Evolutionary conservation across 2,113 vertebrate species (phyloP).

Genomic region (Lamprotornis superbus): DNA sequence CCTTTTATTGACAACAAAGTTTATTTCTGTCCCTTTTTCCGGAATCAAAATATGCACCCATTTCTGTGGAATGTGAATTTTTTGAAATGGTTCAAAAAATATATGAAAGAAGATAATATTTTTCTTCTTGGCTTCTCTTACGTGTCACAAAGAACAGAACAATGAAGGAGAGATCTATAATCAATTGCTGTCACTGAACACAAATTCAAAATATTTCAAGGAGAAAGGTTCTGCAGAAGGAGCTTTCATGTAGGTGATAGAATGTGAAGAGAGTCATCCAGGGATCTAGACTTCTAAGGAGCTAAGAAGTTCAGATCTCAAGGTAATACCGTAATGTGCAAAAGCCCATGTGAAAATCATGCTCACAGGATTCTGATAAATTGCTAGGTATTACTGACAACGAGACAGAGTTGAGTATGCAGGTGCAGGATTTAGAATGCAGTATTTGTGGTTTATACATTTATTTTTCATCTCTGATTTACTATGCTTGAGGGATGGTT

Average conservation of each 20-base stretch:
- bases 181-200: not conserved
- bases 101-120: not conserved
- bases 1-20: not conserved
- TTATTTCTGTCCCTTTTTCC: not conserved
- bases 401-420: not conserved
- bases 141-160: not conserved
- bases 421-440: not conserved
- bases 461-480: not conserved
- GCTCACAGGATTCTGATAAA: not conserved
- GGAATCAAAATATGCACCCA: not conserved
- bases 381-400: not conserved
- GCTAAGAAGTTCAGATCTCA: not conserved
- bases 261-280: not conserved
- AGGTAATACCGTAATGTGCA: not conserved
- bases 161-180: not conserved
- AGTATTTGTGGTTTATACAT: not conserved
- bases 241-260: not conserved
- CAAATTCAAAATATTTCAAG: constrained; percentile 10
- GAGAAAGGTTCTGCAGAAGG: not conserved
- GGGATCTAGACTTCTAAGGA: not conserved
- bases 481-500: not conserved
- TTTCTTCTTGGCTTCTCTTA: constrained; percentile 8
- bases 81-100: not conserved
- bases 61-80: not conserved
- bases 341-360: not conserved